A percentile compares a stretch with the other conserved stretches of the same genome.
Conservation (phyloP, 2,888 invertebrate genomes). For the Coleophora flavipennella region DNA sequence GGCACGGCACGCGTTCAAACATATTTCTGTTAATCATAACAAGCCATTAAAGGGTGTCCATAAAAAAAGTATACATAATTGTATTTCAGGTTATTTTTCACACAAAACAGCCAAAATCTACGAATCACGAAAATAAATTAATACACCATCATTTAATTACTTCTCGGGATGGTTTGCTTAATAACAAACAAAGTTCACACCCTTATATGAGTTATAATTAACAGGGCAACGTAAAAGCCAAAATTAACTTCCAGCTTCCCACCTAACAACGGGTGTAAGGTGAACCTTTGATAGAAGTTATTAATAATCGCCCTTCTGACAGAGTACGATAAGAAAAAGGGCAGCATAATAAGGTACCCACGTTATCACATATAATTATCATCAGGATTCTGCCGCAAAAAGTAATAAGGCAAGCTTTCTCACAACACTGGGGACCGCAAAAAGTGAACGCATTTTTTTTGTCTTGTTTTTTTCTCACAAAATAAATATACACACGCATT, state of each 20-base stretch:
- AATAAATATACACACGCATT: too few relatives aligned
- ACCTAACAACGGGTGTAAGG: constrained; percentile 3
- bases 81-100: too few relatives aligned
- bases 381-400: constrained; percentile 11
- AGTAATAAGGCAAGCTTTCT: constrained; percentile 15
- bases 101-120: too few relatives aligned
- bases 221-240: constrained; percentile 5
- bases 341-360: constrained; percentile 21
- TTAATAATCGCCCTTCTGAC: constrained; percentile 32
- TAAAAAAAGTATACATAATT: too few relatives aligned
- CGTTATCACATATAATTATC: constrained; percentile 27
- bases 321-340: constrained; percentile 30
- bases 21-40: too few relatives aligned
- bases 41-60: too few relatives aligned
- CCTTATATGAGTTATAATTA: background rate
- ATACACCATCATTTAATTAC: background rate
- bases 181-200: constrained; percentile 6
- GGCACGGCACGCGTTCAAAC: too few relatives aligned
- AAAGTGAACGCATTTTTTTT: constrained; percentile 13
- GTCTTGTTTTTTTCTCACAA: too few relatives aligned
- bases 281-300: constrained; percentile 22
- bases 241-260: constrained; percentile 10
- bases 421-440: constrained; percentile 1
- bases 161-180: too few relatives aligned
- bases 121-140: too few relatives aligned